Evolutionary conservation across 2,888 invertebrate genomes (phyloP).

Genomic region (Aelia acuminata): DNA sequence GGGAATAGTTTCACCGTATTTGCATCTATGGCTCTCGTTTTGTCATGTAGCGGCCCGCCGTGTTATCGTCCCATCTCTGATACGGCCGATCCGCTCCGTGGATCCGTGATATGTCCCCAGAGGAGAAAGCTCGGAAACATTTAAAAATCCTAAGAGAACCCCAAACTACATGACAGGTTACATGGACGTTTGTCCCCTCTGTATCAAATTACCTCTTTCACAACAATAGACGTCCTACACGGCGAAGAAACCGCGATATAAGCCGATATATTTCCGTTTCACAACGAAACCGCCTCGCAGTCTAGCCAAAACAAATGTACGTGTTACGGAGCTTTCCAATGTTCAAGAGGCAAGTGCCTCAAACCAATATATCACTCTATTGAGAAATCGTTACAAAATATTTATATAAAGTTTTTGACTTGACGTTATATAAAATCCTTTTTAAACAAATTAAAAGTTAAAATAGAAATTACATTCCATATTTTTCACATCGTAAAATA

Average conservation of each 20-base stretch:
- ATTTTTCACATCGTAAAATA: no score
- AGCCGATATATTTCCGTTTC: constrained; percentile 24
- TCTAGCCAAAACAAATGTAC: not conserved
- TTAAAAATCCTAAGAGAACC: constrained; percentile 5
- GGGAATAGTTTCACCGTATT: constrained; percentile 43
- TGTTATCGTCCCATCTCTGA: constrained; percentile 42
- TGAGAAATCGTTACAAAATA: not conserved
- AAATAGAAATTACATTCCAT: not conserved
- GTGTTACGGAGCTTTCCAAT: constrained; percentile 7
- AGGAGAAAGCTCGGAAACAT: constrained; percentile 28
- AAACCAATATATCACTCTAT: not conserved
- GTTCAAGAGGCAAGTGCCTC: not conserved
- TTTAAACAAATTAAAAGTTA: not conserved
- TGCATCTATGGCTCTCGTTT: constrained; percentile 46
- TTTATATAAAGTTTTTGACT: not conserved
- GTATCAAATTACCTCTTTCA: constrained; percentile 43
- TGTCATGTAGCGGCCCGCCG: not conserved
- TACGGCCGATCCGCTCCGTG: not conserved
- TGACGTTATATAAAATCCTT: not conserved
- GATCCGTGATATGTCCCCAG: not conserved
- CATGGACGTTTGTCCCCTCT: constrained; percentile 32
- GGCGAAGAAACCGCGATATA: not conserved
- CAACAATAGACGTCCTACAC: not conserved
- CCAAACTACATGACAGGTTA: constrained; percentile 32
- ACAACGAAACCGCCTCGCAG: constrained; percentile 1